These are phyloP conservation scores for Calliphora vomitoria DNA, from an alignment of 2,888 invertebrate genomes.

Conservation along the genomic window DNA sequence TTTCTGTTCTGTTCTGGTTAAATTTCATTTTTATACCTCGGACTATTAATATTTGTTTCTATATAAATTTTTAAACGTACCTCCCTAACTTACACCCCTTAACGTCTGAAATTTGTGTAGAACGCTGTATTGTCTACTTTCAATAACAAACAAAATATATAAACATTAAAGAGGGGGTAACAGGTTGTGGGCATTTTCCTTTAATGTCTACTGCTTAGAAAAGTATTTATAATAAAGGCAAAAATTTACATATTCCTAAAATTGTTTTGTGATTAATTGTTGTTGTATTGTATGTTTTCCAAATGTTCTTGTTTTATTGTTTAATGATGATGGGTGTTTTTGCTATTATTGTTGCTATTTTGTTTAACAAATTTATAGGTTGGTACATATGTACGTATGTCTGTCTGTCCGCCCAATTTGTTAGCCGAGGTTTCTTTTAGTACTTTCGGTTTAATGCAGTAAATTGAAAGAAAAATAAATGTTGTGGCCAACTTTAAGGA, in stretches of 20 bases:
- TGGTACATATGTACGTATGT: background rate
- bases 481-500: constrained; percentile 29
- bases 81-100: background rate
- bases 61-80: constrained; percentile 14
- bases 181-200: background rate
- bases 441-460: background rate
- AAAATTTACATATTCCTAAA: constrained; percentile 53
- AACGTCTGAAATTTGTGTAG: background rate
- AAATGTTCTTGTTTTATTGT: constrained; percentile 21
- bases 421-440: background rate
- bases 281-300: constrained; percentile 28
- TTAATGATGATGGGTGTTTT: background rate
- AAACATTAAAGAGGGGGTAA: background rate
- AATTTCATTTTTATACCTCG: background rate
- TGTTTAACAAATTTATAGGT: constrained; percentile 50
- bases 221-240: constrained; percentile 21
- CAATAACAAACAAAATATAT: background rate
- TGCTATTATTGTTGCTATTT: constrained; percentile 45
- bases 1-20: constrained; percentile 26
- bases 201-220: constrained; percentile 22
- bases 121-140: background rate
- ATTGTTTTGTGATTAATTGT: constrained; percentile 65
- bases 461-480: background rate
- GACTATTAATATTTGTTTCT: constrained; percentile 38
- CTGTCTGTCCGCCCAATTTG: constrained; percentile 33